phyloP scores from a whole-genome alignment of 1,140 invertebrate species.

The Philopotamus ludificatus region DNA sequence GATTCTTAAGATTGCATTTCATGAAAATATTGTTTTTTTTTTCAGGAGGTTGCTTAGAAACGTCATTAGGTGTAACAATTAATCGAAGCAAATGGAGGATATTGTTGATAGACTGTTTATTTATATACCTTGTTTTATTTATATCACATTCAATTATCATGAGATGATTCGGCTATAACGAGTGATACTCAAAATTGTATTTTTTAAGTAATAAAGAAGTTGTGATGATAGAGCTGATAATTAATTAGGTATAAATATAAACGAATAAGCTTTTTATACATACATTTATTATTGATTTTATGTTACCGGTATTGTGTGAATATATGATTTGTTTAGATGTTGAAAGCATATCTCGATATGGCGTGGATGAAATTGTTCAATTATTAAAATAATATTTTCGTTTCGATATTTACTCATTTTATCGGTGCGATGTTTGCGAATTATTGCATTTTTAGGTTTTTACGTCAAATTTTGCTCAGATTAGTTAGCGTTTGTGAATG shows the following conservation, averaged over 20 bases:
- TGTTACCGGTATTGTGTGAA: too few relatives aligned
- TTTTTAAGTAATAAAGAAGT: constrained; percentile 38
- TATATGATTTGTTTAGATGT: too few relatives aligned
- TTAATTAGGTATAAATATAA: constrained; percentile 32
- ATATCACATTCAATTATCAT: constrained; percentile 33
- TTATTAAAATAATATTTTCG: too few relatives aligned
- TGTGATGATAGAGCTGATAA: constrained; percentile 40
- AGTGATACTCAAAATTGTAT: constrained; percentile 36
- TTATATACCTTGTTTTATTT: constrained; percentile 27
- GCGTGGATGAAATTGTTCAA: too few relatives aligned
- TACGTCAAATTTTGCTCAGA: too few relatives aligned
- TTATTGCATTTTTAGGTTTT: too few relatives aligned
- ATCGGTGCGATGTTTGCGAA: too few relatives aligned
- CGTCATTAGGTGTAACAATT: constrained; percentile 21
- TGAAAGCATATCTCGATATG: too few relatives aligned
- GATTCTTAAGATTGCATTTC: background rate
- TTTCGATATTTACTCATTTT: too few relatives aligned
- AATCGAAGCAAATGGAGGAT: constrained; percentile 4
- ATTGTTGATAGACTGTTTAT: constrained; percentile 31
- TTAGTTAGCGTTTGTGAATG: too few relatives aligned
- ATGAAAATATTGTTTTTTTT: constrained; percentile 6
- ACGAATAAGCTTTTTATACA: constrained; percentile 19
- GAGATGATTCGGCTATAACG: constrained; percentile 35
- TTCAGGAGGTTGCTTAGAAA: constrained; percentile 37
- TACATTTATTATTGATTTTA: too few relatives aligned